Evolutionary conservation across 2,797 vertebrate genomes (phyloP).

Genomic region (Numenius phaeopus): DNA sequence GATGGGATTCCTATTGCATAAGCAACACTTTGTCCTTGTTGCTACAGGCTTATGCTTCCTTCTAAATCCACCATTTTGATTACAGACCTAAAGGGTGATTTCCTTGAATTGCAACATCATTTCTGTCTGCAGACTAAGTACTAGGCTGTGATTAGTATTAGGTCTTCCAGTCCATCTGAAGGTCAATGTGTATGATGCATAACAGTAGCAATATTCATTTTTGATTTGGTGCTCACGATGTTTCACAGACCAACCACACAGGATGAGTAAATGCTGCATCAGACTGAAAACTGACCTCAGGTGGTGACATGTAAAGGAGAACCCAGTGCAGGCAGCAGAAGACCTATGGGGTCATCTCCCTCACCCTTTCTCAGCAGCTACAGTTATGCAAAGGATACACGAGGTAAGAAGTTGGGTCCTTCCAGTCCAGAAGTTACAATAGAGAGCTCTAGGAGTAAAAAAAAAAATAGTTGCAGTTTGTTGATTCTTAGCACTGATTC

Average conservation of each 20-base stretch:
- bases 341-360: background rate
- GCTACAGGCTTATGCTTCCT: background rate
- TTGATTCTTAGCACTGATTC: conserved; percentile 13
- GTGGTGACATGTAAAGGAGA: rapidly evolving
- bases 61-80: background rate
- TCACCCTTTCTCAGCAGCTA: background rate
- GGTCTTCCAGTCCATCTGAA: background rate
- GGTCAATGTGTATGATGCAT: rapidly evolving
- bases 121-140: background rate
- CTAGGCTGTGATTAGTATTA: rapidly evolving
- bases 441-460: background rate
- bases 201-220: background rate
- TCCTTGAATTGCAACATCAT: rapidly evolving
- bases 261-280: background rate
- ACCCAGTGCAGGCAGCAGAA: background rate
- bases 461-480: background rate
- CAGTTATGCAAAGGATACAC: rapidly evolving
- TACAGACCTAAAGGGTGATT: rapidly evolving
- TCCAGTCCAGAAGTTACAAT: background rate
- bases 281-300: background rate
- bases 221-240: background rate
- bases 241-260: background rate
- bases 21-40: rapidly evolving
- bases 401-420: rapidly evolving
- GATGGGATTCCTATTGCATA: background rate